These are phyloP conservation scores for Falco novaeseelandiae DNA, from an alignment of 2,797 vertebrate genomes.

Conservation along the genomic window DNA sequence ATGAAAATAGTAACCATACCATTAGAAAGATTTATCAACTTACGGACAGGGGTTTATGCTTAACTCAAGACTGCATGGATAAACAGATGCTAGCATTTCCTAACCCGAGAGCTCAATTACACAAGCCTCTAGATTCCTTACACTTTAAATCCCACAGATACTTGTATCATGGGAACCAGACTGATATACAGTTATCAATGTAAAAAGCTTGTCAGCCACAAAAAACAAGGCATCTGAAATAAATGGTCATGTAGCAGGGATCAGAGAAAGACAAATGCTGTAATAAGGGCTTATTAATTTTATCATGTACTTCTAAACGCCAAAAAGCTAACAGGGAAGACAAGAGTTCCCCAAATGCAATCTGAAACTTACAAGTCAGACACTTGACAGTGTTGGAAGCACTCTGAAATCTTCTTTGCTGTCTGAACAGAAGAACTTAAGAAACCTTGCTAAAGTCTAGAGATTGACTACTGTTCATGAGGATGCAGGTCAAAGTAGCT, in stretches of 20 bases:
- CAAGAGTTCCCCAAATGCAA: not conserved
- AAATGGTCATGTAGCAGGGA: not conserved
- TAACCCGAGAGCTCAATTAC: not conserved
- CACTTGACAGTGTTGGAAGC: not conserved
- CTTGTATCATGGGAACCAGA: not conserved
- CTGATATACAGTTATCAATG: not conserved
- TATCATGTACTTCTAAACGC: not conserved
- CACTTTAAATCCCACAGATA: not conserved
- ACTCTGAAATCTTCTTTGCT: not conserved
- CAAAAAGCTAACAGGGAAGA: not conserved
- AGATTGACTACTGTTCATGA: fast-evolving
- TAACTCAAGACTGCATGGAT: not conserved
- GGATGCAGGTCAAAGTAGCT: not conserved
- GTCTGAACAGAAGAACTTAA: not conserved
- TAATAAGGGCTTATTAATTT: not conserved
- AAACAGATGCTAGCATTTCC: not conserved
- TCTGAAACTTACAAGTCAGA: not conserved
- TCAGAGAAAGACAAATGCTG: not conserved
- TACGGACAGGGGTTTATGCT: not conserved
- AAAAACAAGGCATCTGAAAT: not conserved
- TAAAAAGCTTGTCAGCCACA: not conserved
- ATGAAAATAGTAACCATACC: not conserved
- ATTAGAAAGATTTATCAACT: not conserved
- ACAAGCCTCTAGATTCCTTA: not conserved
- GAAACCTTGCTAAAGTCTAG: not conserved